Evolutionary conservation across 2,888 invertebrate genomes (phyloP).

Genomic region (Lepidochitona cinerea): DNA sequence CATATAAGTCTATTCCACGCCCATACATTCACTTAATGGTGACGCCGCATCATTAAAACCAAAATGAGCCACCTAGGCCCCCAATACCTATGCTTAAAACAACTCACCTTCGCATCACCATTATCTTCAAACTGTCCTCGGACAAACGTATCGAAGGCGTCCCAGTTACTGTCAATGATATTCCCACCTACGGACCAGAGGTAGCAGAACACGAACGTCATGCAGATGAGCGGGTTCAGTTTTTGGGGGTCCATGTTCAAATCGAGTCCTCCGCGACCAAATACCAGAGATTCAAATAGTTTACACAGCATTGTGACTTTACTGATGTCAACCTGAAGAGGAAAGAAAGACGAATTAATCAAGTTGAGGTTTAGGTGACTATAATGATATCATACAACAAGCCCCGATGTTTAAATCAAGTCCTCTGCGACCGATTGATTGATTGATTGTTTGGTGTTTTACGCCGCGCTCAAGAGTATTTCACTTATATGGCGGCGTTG

Average conservation of each 20-base stretch:
- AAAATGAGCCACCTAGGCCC: no score
- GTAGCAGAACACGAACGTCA: conserved; percentile 86
- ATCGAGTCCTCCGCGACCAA: conserved; percentile 78
- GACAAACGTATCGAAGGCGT: conserved; percentile 80
- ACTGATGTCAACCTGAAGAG: conserved; percentile 82
- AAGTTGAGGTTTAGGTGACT: no score
- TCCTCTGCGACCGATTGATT: no score
- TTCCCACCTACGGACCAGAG: conserved; percentile 92
- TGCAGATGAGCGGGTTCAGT: conserved; percentile 79
- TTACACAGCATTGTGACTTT: conserved; percentile 84
- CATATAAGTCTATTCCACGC: no score
- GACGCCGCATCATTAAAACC: no score
- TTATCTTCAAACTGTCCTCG: conserved; percentile 81
- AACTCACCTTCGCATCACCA: conserved; percentile 76
- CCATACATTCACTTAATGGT: no score
- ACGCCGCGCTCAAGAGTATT: no score
- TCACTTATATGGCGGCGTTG: no score
- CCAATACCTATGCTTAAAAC: no score
- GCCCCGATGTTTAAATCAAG: conserved; percentile 76
- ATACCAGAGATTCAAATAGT: conserved; percentile 80
- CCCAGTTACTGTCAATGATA: conserved; percentile 79
- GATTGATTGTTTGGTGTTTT: no score
- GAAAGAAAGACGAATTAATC: not conserved
- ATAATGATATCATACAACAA: conserved; percentile 11
- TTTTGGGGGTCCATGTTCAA: conserved; percentile 75